Percentiles rank a stretch among this genome's conserved stretches.
phyloP scores from a whole-genome alignment of 2,113 vertebrate species.

The Verasper variegatus region DNA sequence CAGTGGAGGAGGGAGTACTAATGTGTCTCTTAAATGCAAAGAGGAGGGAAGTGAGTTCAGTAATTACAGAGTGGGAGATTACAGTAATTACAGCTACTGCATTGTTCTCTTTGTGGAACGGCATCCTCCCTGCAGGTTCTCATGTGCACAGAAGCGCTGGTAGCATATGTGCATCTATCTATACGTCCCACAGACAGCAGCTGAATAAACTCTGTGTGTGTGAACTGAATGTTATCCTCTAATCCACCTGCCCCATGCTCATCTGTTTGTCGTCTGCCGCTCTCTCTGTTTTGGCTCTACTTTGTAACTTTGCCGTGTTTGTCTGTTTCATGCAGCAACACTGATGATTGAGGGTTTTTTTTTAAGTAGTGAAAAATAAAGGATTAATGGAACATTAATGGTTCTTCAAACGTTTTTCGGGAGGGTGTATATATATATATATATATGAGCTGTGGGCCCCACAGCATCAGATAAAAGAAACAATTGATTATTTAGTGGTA shows the following conservation, averaged over 20 bases:
- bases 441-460: not conserved
- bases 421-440: not conserved
- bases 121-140: constrained; percentile 50
- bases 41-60: constrained; percentile 67
- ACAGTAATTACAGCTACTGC: constrained; percentile 62
- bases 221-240: constrained; percentile 8
- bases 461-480: constrained; percentile 18
- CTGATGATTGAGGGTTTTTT: too few relatives aligned
- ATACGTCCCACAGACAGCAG: constrained; percentile 30
- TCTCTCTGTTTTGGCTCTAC: constrained; percentile 1
- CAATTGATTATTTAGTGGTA: not conserved
- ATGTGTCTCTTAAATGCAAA: constrained; percentile 65
- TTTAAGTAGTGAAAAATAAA: too few relatives aligned
- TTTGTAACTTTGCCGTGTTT: not conserved
- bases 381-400: too few relatives aligned
- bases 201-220: constrained; percentile 40
- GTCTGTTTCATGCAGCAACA: not conserved
- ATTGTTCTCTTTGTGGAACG: constrained; percentile 43
- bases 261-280: constrained; percentile 11
- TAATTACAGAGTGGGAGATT: constrained; percentile 67
- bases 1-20: constrained; percentile 48
- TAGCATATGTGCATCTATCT: constrained; percentile 20
- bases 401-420: too few relatives aligned
- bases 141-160: not conserved
- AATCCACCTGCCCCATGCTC: constrained; percentile 26